phyloP scores from a whole-genome alignment of 1,140 invertebrate genomes.

The Drosophila gunungcola region DNA sequence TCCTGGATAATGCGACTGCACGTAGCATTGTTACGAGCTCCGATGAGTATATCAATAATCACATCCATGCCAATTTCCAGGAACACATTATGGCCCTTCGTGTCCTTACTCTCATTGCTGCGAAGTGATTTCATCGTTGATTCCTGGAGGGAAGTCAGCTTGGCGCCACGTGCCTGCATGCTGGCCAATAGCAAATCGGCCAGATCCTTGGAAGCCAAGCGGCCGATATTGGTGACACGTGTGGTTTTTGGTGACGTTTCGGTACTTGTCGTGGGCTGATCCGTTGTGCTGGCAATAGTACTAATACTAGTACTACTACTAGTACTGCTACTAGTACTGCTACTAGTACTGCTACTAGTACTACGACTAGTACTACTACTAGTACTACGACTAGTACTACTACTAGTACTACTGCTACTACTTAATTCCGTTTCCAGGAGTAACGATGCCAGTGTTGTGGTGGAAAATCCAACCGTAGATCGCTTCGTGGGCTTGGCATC shows the following conservation, averaged over 20 bases:
- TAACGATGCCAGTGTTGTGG: conserved; percentile 15
- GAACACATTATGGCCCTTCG: conserved; percentile 26
- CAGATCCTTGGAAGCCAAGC: conserved; percentile 67
- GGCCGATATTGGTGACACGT: conserved; percentile 43
- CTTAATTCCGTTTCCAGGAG: conserved; percentile 9
- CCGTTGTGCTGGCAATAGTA: conserved; percentile 8
- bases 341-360: background rate
- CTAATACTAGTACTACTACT: background rate
- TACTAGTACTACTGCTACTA: background rate
- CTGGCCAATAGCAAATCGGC: conserved; percentile 69
- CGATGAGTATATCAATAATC: conserved; percentile 64
- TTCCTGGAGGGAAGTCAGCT: conserved; percentile 42
- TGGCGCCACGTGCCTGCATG: conserved; percentile 58
- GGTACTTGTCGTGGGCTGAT: background rate
- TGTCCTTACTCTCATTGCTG: conserved; percentile 24
- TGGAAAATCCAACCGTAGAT: background rate
- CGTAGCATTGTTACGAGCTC: conserved; percentile 36
- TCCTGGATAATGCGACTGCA: conserved; percentile 56
- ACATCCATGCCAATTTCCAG: conserved; percentile 67
- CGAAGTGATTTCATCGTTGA: conserved; percentile 47
- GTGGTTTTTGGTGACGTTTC: background rate
- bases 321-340: background rate
- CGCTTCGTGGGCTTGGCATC: conserved; percentile 59
- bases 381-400: background rate
- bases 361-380: background rate